Conservation (phyloP, 2,113 vertebrate species). For the Hyperopisus bebe region DNA sequence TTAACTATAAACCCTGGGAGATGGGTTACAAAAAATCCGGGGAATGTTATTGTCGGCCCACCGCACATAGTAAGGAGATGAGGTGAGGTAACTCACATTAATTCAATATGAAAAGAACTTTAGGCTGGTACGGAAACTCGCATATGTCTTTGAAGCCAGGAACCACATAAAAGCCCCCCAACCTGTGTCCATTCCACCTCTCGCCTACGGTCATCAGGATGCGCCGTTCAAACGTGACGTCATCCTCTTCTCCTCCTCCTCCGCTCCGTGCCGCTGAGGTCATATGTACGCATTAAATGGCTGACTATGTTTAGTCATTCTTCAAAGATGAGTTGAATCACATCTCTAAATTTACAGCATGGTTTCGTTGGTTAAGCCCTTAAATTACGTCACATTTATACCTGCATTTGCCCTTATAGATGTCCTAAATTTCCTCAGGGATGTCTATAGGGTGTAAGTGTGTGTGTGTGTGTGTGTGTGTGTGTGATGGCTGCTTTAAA, state of each 20-base stretch:
- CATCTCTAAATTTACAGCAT: conserved; percentile 35
- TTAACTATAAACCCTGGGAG: not conserved
- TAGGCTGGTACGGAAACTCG: not conserved
- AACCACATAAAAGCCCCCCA: not conserved
- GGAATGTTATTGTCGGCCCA: not conserved
- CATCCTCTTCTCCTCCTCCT: not conserved
- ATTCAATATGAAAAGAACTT: not conserved
- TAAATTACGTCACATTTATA: conserved; percentile 51
- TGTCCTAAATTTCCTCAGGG: conserved; percentile 21
- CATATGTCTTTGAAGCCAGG: not conserved
- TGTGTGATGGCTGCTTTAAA: conserved; percentile 5
- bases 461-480: conserved; percentile 19
- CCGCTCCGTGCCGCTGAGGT: not conserved
- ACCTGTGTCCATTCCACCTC: not conserved
- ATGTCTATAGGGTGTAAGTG: conserved; percentile 13
- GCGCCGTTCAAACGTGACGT: not conserved
- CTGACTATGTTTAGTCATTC: not conserved
- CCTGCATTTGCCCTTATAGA: conserved; percentile 31
- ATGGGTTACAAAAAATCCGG: not conserved
- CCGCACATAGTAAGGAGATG: not conserved
- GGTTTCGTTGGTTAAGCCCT: conserved; percentile 60
- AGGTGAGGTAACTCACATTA: not conserved
- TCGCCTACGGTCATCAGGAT: too few relatives aligned
- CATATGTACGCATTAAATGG: not conserved
- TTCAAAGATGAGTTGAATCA: not conserved